phyloP scores from a whole-genome alignment of 2,888 invertebrate genomes.

The Trachelus tabidus region DNA sequence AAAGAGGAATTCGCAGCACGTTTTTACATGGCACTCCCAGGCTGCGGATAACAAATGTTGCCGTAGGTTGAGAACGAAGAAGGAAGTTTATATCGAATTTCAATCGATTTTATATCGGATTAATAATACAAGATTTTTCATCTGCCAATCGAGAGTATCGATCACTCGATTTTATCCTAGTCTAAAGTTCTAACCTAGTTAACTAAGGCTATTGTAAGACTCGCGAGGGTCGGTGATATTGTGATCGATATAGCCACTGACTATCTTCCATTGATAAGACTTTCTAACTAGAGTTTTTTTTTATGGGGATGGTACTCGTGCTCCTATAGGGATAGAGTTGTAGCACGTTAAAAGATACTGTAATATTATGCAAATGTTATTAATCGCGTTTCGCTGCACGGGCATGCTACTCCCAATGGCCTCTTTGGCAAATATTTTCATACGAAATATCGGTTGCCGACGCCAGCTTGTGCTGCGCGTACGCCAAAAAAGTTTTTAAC shows the following conservation, averaged over 20 bases:
- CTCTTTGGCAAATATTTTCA: constrained; percentile 22
- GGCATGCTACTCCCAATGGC: constrained; percentile 3
- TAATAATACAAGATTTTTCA: not conserved
- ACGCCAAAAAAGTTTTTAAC: constrained; percentile 22
- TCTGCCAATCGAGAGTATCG: not conserved
- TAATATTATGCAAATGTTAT: constrained; percentile 62
- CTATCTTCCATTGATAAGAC: not conserved
- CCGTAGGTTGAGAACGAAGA: not conserved
- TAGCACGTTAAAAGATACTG: constrained; percentile 56
- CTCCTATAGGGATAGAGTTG: not conserved
- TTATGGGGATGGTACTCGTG: not conserved
- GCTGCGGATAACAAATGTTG: not conserved
- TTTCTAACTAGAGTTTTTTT: not conserved
- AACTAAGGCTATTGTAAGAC: no score
- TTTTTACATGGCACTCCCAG: not conserved
- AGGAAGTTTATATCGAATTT: constrained; percentile 31
- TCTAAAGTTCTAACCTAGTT: not conserved
- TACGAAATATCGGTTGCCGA: constrained; percentile 3
- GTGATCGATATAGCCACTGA: not conserved
- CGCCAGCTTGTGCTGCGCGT: constrained; percentile 1
- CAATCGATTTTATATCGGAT: not conserved
- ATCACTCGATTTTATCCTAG: not conserved
- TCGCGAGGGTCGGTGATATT: not conserved
- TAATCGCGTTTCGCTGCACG: constrained; percentile 43
- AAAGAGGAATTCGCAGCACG: constrained; percentile 15